Evolutionary conservation across 1,140 invertebrate genomes (phyloP).

Genomic region (Coenobita brevimanus): DNA sequence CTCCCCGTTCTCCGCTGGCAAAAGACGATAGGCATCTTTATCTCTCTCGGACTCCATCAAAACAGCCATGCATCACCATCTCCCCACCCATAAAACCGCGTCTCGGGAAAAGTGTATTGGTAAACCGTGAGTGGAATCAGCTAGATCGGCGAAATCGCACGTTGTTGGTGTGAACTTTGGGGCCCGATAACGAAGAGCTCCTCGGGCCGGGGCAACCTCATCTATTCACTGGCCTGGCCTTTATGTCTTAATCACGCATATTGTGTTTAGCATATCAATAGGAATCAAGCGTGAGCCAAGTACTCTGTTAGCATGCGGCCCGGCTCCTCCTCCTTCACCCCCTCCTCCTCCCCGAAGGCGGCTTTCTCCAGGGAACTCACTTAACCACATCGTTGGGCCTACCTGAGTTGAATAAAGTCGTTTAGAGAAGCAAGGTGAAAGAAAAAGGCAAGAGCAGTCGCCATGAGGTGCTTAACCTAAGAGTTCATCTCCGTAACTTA

Average conservation of each 20-base stretch:
- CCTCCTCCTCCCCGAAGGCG: too few relatives aligned
- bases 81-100: constrained; percentile 52
- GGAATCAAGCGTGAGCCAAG: constrained; percentile 62
- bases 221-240: constrained; percentile 55
- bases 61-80: constrained; percentile 64
- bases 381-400: too few relatives aligned
- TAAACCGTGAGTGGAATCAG: constrained; percentile 60
- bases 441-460: too few relatives aligned
- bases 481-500: too few relatives aligned
- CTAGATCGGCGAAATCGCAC: constrained; percentile 53
- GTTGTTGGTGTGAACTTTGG: constrained; percentile 63
- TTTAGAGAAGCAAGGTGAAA: too few relatives aligned
- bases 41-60: constrained; percentile 62
- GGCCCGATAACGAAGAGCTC: constrained; percentile 47
- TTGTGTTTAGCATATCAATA: constrained; percentile 64
- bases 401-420: too few relatives aligned
- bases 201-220: constrained; percentile 36
- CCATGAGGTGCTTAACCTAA: too few relatives aligned
- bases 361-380: too few relatives aligned
- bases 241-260: constrained; percentile 67
- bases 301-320: background rate
- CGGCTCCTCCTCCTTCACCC: too few relatives aligned
- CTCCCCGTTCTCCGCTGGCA: constrained; percentile 36
- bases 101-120: constrained; percentile 50
- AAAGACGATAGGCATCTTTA: constrained; percentile 52